phyloP scores from a whole-genome alignment of 2,113 vertebrate species.

The Cyrtonyx montezumae region DNA sequence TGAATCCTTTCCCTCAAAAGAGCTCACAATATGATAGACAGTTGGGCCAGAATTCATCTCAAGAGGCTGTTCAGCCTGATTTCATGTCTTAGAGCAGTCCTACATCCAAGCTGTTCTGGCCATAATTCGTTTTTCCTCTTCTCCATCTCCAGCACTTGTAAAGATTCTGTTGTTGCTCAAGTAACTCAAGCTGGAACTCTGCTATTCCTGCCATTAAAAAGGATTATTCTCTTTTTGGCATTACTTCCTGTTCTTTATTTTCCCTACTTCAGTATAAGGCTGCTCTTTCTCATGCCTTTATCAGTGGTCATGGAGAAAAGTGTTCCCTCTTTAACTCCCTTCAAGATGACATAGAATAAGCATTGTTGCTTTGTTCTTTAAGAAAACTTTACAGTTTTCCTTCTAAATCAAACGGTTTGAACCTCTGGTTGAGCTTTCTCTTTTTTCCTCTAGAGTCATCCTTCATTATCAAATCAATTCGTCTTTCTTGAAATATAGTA shows the following conservation, averaged over 20 bases:
- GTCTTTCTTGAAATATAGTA: neutral
- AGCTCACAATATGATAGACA: neutral
- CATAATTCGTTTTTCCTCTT: neutral
- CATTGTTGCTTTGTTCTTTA: neutral
- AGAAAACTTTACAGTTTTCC: neutral
- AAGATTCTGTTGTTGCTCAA: neutral
- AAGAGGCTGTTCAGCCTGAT: neutral
- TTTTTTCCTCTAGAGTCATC: neutral
- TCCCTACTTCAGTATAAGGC: neutral
- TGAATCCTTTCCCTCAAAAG: neutral
- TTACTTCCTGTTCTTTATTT: neutral
- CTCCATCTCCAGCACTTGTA: neutral
- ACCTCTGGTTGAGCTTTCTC: neutral
- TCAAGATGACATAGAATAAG: neutral
- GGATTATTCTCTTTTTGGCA: neutral
- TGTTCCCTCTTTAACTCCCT: accelerated
- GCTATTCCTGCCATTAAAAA: neutral
- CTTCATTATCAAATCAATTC: neutral
- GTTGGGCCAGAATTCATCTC: neutral
- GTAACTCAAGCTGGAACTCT: neutral
- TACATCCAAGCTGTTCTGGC: neutral
- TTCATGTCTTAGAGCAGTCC: neutral
- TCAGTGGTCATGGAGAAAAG: neutral
- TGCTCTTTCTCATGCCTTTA: neutral
- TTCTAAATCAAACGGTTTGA: neutral